These are phyloP conservation scores for Albula goreensis DNA, from an alignment of 2,113 vertebrate genomes.

Conservation along the genomic window DNA sequence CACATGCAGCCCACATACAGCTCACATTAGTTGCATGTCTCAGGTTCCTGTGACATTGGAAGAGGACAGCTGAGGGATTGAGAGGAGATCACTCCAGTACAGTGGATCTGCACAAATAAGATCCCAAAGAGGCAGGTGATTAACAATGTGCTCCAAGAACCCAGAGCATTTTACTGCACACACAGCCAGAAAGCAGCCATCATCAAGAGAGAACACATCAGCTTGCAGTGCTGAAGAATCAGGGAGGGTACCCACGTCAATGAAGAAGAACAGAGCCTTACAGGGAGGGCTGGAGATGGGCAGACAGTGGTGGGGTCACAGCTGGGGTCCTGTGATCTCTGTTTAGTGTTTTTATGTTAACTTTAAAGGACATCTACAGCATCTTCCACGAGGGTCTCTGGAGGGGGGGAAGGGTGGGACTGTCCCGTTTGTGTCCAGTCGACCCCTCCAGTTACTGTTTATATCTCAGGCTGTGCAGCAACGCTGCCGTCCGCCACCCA, in stretches of 20 bases:
- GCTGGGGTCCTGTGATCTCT: neutral
- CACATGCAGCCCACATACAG: neutral
- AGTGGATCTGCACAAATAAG: constrained; percentile 2
- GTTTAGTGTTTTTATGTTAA: neutral
- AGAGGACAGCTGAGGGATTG: constrained; percentile 12
- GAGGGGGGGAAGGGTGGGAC: neutral
- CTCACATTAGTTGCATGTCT: constrained; percentile 10
- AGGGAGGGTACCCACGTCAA: no score
- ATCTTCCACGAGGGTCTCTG: neutral
- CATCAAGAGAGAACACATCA: neutral
- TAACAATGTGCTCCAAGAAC: neutral
- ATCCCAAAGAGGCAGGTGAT: constrained; percentile 2
- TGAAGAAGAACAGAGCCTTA: no score
- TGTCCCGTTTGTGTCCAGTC: neutral
- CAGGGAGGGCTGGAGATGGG: neutral
- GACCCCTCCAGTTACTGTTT: neutral
- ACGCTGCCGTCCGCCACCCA: constrained; percentile 52
- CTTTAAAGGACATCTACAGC: neutral
- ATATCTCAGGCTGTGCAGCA: neutral
- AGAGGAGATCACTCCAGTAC: constrained; percentile 7
- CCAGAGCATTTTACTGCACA: neutral
- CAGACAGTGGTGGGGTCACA: neutral
- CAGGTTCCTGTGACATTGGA: neutral
- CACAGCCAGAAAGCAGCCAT: neutral
- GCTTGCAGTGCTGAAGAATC: no score